Evolutionary conservation across 2,888 invertebrate genomes (phyloP).

Genomic region (Meiosimyza platycephala): DNA sequence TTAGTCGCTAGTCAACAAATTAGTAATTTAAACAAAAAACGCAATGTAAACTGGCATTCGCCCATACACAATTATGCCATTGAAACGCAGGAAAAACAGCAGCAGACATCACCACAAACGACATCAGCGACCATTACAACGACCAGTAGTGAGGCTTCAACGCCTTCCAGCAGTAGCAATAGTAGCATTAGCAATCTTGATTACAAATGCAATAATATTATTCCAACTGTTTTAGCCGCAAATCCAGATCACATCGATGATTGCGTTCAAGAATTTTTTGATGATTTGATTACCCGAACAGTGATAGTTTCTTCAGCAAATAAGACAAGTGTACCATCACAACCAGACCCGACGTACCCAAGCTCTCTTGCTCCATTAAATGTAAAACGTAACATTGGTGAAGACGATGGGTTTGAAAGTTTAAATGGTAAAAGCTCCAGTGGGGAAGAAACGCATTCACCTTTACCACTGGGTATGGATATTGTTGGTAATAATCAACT

Average conservation of each 20-base stretch:
- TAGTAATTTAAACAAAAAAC: slow-evolving; percentile 52
- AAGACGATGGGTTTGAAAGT: slow-evolving; percentile 89
- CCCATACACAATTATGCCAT: slow-evolving; percentile 62
- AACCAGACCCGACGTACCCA: background rate
- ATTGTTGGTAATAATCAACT: slow-evolving; percentile 49
- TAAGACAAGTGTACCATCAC: background rate
- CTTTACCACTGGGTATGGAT: background rate
- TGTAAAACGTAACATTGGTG: slow-evolving; percentile 54
- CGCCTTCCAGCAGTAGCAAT: slow-evolving; percentile 37
- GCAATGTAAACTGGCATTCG: slow-evolving; percentile 67
- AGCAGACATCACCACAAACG: slow-evolving; percentile 52
- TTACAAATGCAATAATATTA: slow-evolving; percentile 22
- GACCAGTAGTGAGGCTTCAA: slow-evolving; percentile 46
- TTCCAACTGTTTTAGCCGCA: background rate
- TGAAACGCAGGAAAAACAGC: slow-evolving; percentile 56
- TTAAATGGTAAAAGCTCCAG: slow-evolving; percentile 85
- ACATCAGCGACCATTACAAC: slow-evolving; percentile 15
- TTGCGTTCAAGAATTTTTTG: slow-evolving; percentile 50
- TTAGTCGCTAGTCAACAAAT: slow-evolving; percentile 38
- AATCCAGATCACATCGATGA: slow-evolving; percentile 46
- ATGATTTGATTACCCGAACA: slow-evolving; percentile 48
- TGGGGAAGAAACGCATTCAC: slow-evolving; percentile 66
- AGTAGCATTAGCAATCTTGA: slow-evolving; percentile 7
- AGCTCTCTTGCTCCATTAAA: slow-evolving; percentile 30
- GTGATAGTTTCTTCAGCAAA: slow-evolving; percentile 18